Conservation (phyloP, 23 tunicate species). For the Styela clava region DNA sequence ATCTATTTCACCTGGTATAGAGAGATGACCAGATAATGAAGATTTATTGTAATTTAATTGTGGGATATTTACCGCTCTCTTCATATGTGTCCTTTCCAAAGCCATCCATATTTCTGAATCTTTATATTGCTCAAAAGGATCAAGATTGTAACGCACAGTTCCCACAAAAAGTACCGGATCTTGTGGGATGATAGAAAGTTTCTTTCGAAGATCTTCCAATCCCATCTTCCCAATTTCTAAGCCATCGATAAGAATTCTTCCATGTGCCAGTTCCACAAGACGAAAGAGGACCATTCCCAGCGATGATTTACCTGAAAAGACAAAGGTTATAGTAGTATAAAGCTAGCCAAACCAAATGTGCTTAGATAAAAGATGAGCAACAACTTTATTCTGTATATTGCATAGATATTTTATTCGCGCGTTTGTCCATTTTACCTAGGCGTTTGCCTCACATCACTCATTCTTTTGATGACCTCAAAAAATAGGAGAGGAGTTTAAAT, state of each 20-base stretch:
- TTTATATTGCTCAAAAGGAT: conserved; percentile 85
- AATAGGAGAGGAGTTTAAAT: no score
- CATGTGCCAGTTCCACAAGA: conserved; percentile 51
- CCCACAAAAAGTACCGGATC: conserved; percentile 96
- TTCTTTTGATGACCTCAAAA: no score
- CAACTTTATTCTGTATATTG: background rate
- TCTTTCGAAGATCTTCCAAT: conserved; percentile 55
- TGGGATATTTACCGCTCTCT: conserved; percentile 63
- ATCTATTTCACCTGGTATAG: background rate
- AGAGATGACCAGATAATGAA: background rate
- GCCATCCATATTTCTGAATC: conserved; percentile 92
- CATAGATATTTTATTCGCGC: no score
- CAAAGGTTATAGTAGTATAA: no score
- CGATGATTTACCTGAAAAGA: conserved; percentile 73
- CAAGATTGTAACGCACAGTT: conserved; percentile 90
- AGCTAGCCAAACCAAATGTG: background rate
- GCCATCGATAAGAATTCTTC: conserved; percentile 71
- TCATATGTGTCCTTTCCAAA: conserved; percentile 90
- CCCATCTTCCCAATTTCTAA: conserved; percentile 56
- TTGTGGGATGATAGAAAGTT: conserved; percentile 93
- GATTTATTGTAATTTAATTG: background rate
- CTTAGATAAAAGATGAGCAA: background rate
- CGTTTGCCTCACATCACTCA: no score
- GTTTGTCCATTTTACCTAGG: no score
- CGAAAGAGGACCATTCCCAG: conserved; percentile 81